These are phyloP conservation scores for Tragelaphus strepsiceros DNA, from an alignment of 2,113 vertebrate genomes.

Conservation along the genomic window DNA sequence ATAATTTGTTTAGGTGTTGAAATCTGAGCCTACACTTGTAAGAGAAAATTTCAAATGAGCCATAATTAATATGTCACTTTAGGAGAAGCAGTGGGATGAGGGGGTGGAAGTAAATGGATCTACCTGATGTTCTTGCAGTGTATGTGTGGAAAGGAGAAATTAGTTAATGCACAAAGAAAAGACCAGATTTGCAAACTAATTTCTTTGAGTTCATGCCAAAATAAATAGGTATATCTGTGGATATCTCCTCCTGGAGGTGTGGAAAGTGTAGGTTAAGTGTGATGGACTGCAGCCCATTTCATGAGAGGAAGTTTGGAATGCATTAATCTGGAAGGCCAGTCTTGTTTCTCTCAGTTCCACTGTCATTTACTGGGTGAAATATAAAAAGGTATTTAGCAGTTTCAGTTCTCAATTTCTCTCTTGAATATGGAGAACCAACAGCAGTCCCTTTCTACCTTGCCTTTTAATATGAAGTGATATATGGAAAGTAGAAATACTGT, in stretches of 20 bases:
- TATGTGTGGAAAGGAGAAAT: constrained; percentile 52
- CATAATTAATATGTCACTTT: constrained; percentile 72
- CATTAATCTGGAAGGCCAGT: neutral
- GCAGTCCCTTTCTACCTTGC: neutral
- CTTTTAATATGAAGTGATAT: neutral
- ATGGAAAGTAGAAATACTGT: neutral
- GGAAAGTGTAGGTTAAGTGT: constrained; percentile 63
- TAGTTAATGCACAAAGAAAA: constrained; percentile 44
- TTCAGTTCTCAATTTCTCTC: neutral
- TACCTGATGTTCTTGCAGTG: constrained; percentile 63
- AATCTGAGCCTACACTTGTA: constrained; percentile 62
- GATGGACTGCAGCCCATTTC: constrained; percentile 35
- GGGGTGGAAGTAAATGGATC: constrained; percentile 55
- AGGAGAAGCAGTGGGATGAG: constrained; percentile 50
- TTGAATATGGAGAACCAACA: constrained; percentile 36
- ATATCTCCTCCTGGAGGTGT: constrained; percentile 59
- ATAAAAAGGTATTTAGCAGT: neutral
- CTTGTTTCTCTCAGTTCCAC: neutral
- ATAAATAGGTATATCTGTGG: constrained; percentile 63
- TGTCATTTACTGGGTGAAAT: constrained; percentile 26
- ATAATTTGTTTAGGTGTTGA: constrained; percentile 74
- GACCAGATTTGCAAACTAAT: constrained; percentile 41
- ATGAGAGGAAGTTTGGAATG: constrained; percentile 20
- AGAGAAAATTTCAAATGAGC: constrained; percentile 66
- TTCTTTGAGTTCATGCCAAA: constrained; percentile 63